Percentiles rank a stretch among this genome's conserved stretches.
These are phyloP conservation scores for Sinocyclocheilus anophthalmus DNA, from an alignment of 2,113 vertebrate genomes.

Conservation along the genomic window DNA sequence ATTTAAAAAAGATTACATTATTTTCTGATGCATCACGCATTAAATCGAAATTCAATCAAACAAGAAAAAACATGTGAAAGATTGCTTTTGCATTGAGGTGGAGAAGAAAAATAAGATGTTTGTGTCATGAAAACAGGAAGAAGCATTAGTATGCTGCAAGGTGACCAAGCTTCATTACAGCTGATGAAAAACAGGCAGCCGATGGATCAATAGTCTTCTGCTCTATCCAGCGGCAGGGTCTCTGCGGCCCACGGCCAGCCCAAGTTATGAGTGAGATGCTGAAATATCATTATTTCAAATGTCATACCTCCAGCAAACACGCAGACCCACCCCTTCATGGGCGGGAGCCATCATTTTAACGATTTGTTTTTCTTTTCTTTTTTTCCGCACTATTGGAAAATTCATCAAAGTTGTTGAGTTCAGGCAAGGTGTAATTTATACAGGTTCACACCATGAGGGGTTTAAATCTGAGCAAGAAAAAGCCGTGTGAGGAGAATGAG, in stretches of 20 bases:
- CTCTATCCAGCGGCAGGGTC: constrained; percentile 32
- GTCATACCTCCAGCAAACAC: constrained; percentile 40
- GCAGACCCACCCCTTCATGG: constrained; percentile 25
- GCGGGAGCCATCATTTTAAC: constrained; percentile 47
- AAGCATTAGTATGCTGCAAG: constrained; percentile 54
- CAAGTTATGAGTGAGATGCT: constrained; percentile 48
- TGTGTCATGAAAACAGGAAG: constrained; percentile 24
- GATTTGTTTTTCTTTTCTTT: constrained; percentile 47
- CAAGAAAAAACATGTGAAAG: not conserved
- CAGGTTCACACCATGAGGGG: constrained; percentile 25
- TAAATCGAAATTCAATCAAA: constrained; percentile 19
- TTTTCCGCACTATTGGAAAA: constrained; percentile 46
- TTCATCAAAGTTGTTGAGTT: constrained; percentile 42
- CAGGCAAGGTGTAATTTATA: constrained; percentile 49
- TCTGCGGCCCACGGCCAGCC: not conserved
- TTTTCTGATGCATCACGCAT: not conserved
- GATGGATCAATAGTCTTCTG: constrained; percentile 47
- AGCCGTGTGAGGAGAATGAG: constrained; percentile 4
- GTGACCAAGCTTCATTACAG: constrained; percentile 53
- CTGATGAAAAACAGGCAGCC: constrained; percentile 48
- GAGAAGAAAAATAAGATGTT: constrained; percentile 15
- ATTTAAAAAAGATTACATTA: not conserved
- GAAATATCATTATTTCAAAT: constrained; percentile 58
- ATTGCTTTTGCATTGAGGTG: constrained; percentile 7
- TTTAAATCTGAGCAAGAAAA: constrained; percentile 37